Base-by-base conservation (phyloP, 2,113 vertebrate genomes). In the Kryptolebias marmoratus region DNA sequence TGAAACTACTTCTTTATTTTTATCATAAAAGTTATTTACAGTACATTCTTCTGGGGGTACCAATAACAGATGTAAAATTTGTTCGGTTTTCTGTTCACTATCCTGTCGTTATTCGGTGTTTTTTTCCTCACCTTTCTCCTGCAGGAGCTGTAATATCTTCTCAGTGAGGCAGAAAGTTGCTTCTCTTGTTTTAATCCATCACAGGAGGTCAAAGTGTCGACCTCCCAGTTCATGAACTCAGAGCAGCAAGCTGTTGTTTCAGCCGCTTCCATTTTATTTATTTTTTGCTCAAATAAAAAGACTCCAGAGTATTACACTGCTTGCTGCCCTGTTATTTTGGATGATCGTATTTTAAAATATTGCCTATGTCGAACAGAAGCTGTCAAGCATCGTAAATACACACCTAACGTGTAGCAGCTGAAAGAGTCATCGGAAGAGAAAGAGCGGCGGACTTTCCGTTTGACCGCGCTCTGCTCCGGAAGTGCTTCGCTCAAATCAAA, bases 121-220 rank as follows among this genome's bases (percentile, higher is more conserved):
- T 42, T 18, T 62, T 27, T 11, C 1, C 11, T 81, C 89, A 96
- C 96, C 95, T 94, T 95, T 84, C 94, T 96, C 88, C 93, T 96
- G 73, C 92, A 93, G 83, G 93, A 88, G 5, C 90, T 83, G 81
- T 93, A 95, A 81, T 89, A 89, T 81, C 94, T 96, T 54, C 94
- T 92, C 16, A 85, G 74, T n/a, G 71, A 73, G 18, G 87, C 85
- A 87, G 88, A 89, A 71, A 95, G 90, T 28, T 92, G 89, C 69
- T 90, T 95, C 48, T 94, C 87, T 50, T 68, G 77, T 77, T 88
- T 94, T 11, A 50, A 73, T 50, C 73, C 83, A 49, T 78, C 63
- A 39, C 45, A 47, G 27, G 67, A 47, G 28, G 67, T 36, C n/a
- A 83, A 71, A 16, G 82, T 79, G 64, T 95, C 95, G 28, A 94